phyloP scores from a whole-genome alignment of 2,113 vertebrate species.

The Rhinogobius similis region DNA sequence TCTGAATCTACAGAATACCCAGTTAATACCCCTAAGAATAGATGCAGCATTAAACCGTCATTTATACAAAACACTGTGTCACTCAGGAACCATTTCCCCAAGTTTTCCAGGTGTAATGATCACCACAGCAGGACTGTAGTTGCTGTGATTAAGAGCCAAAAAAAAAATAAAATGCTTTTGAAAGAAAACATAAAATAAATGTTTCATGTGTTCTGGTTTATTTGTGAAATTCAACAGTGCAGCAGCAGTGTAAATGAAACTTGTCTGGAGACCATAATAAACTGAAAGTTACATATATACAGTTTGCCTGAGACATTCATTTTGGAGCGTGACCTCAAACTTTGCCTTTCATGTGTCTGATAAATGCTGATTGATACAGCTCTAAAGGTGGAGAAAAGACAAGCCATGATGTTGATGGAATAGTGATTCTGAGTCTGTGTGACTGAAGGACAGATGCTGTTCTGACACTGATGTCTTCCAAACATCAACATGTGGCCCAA shows the following conservation, averaged over 20 bases:
- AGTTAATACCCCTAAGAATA: not conserved
- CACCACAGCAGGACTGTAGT: not conserved
- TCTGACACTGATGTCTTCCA: not conserved
- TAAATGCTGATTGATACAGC: slow-evolving; percentile 6
- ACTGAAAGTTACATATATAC: slow-evolving; percentile 62
- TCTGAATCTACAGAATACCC: not conserved
- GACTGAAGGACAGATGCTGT: not conserved
- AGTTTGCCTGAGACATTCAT: not conserved
- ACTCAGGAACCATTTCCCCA: slow-evolving; percentile 1
- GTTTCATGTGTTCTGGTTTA: slow-evolving; percentile 27
- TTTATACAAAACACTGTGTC: not conserved
- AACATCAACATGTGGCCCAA: not conserved
- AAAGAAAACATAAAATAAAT: not conserved
- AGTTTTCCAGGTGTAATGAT: not conserved
- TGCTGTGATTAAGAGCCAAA: not conserved
- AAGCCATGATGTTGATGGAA: not conserved
- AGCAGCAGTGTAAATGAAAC: slow-evolving; percentile 55
- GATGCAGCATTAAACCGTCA: not conserved
- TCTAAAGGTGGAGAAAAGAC: not conserved
- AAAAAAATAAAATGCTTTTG: not conserved
- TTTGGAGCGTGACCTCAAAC: slow-evolving; percentile 11
- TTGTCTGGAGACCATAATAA: slow-evolving; percentile 55
- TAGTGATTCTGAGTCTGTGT: slow-evolving; percentile 14
- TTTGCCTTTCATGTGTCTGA: not conserved
- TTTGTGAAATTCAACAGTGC: slow-evolving; percentile 51